These are phyloP conservation scores for Samia ricini DNA, from an alignment of 1,140 invertebrate species.

Conservation along the genomic window DNA sequence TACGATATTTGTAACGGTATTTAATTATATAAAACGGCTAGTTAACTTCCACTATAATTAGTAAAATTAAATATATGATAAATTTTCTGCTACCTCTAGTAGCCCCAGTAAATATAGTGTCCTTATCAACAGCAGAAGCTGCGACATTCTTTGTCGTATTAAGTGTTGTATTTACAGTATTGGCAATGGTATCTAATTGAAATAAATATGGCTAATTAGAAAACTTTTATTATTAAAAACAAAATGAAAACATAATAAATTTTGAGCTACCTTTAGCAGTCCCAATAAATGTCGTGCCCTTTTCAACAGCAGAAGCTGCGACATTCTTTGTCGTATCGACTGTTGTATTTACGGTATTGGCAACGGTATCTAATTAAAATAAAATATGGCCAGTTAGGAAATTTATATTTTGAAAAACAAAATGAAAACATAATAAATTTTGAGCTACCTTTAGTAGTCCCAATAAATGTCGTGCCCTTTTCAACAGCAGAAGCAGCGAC, in stretches of 20 bases:
- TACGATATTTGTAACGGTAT: constrained; percentile 33
- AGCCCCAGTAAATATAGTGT: constrained; percentile 28
- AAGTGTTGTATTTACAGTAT: constrained; percentile 27
- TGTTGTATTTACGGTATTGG: constrained; percentile 23
- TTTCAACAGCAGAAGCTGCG: constrained; percentile 30
- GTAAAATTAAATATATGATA: neutral
- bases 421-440: neutral
- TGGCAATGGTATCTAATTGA: constrained; percentile 43
- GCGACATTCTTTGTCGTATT: constrained; percentile 43
- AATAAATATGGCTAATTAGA: constrained; percentile 1
- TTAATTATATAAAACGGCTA: constrained; percentile 26
- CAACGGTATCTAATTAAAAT: constrained; percentile 34
- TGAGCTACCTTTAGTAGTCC: constrained; percentile 45
- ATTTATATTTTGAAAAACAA: neutral
- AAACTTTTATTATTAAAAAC: neutral
- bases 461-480: constrained; percentile 29
- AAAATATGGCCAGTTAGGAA: constrained; percentile 11
- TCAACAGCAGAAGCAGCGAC: constrained; percentile 34
- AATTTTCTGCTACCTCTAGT: constrained; percentile 23
- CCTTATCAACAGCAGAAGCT: constrained; percentile 33
- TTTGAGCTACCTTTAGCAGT: constrained; percentile 22
- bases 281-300: constrained; percentile 24
- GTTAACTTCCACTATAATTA: neutral
- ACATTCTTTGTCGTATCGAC: constrained; percentile 30
- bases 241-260: neutral